Percentiles rank a stretch among this genome's conserved stretches.
Conservation (phyloP, 2,113 vertebrate species). For the Rattus rattus region DNA sequence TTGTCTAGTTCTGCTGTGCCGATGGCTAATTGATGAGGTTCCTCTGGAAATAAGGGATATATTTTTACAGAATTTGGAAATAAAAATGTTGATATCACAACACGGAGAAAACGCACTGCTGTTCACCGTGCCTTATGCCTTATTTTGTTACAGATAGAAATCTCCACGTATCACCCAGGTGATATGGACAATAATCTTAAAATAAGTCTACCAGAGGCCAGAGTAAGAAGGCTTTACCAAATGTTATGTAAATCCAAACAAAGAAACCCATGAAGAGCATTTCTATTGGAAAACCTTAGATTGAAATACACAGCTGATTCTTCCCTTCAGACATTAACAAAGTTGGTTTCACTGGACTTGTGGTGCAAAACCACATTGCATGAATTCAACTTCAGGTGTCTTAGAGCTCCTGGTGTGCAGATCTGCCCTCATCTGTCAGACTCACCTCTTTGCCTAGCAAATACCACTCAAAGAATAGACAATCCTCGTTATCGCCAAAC, state of each 20-base stretch:
- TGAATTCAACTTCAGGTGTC: conserved; percentile 37
- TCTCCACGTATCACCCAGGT: background rate
- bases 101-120: background rate
- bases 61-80: conserved; percentile 31
- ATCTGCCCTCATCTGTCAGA: background rate
- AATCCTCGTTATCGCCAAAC: background rate
- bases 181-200: background rate
- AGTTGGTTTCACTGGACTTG: background rate
- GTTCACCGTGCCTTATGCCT: background rate
- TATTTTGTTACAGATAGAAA: conserved; percentile 1
- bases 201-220: background rate
- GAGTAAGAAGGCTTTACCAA: background rate
- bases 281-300: background rate
- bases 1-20: background rate
- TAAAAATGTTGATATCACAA: background rate
- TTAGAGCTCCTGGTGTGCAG: background rate
- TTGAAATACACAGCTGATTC: background rate
- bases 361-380: background rate
- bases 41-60: background rate
- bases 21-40: background rate
- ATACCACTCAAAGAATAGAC: conserved; percentile 1
- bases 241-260: background rate
- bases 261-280: conserved; percentile 22
- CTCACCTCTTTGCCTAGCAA: conserved; percentile 43
- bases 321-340: conserved; percentile 44